These are phyloP conservation scores for Panurus biarmicus DNA, from an alignment of 2,113 vertebrate genomes.

Conservation along the genomic window DNA sequence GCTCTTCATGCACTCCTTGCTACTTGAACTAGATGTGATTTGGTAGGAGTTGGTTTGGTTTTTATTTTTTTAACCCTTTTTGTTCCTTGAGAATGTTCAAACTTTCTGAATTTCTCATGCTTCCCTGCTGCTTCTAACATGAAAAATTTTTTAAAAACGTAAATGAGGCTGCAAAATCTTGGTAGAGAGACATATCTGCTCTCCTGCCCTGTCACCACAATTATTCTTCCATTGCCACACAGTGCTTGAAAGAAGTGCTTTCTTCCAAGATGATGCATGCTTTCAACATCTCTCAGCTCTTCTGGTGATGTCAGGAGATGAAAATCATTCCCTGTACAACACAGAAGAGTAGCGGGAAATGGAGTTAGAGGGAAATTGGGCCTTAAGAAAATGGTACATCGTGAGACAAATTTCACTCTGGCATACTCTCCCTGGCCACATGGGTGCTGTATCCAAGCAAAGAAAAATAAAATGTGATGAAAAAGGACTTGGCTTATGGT, in stretches of 20 bases:
- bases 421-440: neutral
- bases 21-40: neutral
- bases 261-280: neutral
- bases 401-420: neutral
- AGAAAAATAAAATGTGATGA: neutral
- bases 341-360: neutral
- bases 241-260: neutral
- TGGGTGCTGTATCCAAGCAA: neutral
- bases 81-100: neutral
- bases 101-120: conserved; percentile 13
- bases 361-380: neutral
- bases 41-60: neutral
- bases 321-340: neutral
- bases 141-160: conserved; percentile 2
- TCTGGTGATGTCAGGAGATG: neutral
- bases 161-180: conserved; percentile 16
- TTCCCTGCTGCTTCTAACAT: neutral
- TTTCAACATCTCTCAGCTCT: conserved; percentile 10
- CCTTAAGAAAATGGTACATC: neutral
- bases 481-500: neutral
- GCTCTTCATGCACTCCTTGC: neutral
- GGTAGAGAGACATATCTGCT: neutral
- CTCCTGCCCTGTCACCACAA: neutral
- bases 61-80: neutral
- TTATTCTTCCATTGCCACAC: conserved; percentile 6